phyloP scores from a whole-genome alignment of 2,888 invertebrate species.

The Pollenia angustigena region DNA sequence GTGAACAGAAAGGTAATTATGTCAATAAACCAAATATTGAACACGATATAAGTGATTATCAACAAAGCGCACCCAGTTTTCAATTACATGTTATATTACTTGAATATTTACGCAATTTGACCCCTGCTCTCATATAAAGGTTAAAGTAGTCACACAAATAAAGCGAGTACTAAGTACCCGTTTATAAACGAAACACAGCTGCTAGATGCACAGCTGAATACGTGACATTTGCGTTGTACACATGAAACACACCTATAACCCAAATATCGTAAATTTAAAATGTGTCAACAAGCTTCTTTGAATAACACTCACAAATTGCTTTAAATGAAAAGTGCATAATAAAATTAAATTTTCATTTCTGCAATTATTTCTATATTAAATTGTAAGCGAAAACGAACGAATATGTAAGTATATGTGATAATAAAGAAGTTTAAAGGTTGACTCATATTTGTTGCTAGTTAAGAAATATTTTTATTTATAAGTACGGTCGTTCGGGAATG shows the following conservation, averaged over 20 bases:
- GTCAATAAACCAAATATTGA: no score
- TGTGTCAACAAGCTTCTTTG: conserved; percentile 69
- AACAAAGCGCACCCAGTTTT: no score
- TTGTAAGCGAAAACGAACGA: neutral
- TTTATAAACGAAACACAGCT: conserved; percentile 52
- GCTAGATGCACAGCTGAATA: conserved; percentile 70
- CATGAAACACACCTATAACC: conserved; percentile 46
- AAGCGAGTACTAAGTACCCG: conserved; percentile 46
- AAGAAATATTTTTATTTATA: neutral
- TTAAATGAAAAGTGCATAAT: conserved; percentile 8
- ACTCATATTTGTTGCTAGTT: neutral
- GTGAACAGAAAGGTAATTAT: no score
- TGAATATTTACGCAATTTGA: no score
- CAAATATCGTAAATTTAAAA: conserved; percentile 73
- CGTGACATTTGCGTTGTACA: conserved; percentile 43
- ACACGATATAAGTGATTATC: no score
- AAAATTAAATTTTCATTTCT: neutral
- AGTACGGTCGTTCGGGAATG: conserved; percentile 59
- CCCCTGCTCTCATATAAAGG: neutral
- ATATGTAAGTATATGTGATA: conserved; percentile 26
- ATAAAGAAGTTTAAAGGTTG: no score
- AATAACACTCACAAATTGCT: conserved; percentile 23
- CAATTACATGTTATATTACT: no score
- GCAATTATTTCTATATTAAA: neutral
- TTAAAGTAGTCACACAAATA: conserved; percentile 44